phyloP scores from a whole-genome alignment of 2,888 invertebrate species.

The Seira sanloemensis region DNA sequence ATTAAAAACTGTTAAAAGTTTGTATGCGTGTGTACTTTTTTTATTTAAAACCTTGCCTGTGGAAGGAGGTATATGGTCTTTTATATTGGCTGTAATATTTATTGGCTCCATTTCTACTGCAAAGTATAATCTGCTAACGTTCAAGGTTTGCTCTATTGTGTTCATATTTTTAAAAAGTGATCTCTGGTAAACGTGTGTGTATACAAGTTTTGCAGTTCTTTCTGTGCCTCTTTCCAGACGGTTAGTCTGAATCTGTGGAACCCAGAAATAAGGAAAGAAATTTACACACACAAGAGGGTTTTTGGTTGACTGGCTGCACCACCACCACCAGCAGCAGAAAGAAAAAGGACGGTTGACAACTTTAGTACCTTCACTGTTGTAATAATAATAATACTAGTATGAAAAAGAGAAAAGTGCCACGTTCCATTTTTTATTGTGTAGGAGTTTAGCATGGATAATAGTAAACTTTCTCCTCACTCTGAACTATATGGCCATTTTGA shows the following conservation, averaged over 20 bases:
- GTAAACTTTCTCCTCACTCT: not conserved
- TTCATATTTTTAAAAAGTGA: conserved; percentile 15
- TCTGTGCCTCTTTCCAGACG: conserved; percentile 57
- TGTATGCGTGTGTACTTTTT: too few relatives aligned
- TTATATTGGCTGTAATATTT: conserved; percentile 26
- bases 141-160: conserved; percentile 49
- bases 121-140: conserved; percentile 11
- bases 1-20: too few relatives aligned
- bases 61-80: not conserved
- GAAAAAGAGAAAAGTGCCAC: not conserved
- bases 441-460: not conserved
- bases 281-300: conserved; percentile 61
- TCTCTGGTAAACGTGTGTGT: conserved; percentile 39
- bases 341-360: conserved; percentile 43
- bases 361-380: conserved; percentile 10
- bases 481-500: not conserved
- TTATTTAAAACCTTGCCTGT: not conserved
- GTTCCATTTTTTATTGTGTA: not conserved
- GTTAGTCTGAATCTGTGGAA: conserved; percentile 57
- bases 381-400: conserved; percentile 24
- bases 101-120: conserved; percentile 46
- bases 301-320: conserved; percentile 47
- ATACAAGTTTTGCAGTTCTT: conserved; percentile 37
- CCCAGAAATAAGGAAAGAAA: too few relatives aligned
- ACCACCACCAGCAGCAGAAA: conserved; percentile 10